Conservation (phyloP, 2,113 vertebrate genomes). For the Anolis carolinensis region DNA sequence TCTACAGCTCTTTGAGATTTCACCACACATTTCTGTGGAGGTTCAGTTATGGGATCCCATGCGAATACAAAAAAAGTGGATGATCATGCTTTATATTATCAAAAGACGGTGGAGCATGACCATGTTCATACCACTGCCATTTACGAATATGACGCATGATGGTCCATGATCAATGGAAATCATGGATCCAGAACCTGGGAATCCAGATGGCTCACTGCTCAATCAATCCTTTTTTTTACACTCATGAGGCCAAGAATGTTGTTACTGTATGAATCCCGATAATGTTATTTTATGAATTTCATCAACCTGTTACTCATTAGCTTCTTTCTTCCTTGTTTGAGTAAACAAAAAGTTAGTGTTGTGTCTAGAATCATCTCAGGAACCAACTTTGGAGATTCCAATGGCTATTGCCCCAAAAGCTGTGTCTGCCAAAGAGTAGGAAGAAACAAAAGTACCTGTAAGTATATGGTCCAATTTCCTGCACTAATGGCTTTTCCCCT, state of each 20-base stretch:
- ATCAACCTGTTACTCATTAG: background rate
- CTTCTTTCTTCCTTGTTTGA: background rate
- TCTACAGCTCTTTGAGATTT: background rate
- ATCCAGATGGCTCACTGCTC: too few relatives aligned
- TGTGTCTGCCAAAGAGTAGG: fast-evolving
- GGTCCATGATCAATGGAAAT: too few relatives aligned
- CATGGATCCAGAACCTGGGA: too few relatives aligned
- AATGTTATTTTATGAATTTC: background rate
- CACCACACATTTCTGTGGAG: background rate
- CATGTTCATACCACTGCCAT: too few relatives aligned
- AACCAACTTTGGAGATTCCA: background rate
- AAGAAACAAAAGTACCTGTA: slow-evolving; percentile 81
- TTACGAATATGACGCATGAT: too few relatives aligned
- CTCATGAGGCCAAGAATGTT: background rate
- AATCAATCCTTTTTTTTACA: background rate
- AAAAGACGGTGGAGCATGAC: too few relatives aligned
- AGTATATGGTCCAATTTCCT: slow-evolving; percentile 90
- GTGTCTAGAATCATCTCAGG: background rate
- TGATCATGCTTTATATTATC: too few relatives aligned
- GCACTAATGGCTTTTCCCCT: slow-evolving; percentile 81
- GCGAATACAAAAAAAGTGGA: too few relatives aligned
- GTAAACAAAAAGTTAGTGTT: background rate
- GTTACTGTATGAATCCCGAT: background rate
- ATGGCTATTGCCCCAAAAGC: background rate
- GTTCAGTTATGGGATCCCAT: too few relatives aligned